phyloP scores from a whole-genome alignment of 2,797 vertebrate genomes.

The Etheostoma nigrum region DNA sequence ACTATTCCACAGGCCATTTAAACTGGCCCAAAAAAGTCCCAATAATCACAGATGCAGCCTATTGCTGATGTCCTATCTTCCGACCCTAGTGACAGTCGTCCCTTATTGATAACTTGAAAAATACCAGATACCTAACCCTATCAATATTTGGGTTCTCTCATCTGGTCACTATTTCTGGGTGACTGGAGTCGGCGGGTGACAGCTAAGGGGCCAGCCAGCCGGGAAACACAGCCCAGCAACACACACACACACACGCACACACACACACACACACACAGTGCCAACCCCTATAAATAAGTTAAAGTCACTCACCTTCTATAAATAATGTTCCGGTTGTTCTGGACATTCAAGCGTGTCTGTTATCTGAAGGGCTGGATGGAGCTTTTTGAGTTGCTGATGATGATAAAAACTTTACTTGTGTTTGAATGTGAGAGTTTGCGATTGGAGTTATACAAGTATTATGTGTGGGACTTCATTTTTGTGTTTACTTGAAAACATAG shows the following conservation, averaged over 20 bases:
- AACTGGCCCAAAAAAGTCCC: not conserved
- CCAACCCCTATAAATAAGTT: slow-evolving; percentile 75
- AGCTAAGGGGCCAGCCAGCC: slow-evolving; percentile 62
- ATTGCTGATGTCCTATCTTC: not conserved
- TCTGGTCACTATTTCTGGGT: slow-evolving; percentile 61
- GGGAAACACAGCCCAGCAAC: slow-evolving; percentile 50
- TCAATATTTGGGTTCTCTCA: slow-evolving; percentile 42
- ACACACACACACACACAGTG: slow-evolving; percentile 28
- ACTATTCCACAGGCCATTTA: not conserved
- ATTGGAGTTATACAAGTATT: slow-evolving; percentile 18
- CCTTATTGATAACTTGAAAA: slow-evolving; percentile 21
- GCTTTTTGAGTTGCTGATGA: slow-evolving; percentile 21
- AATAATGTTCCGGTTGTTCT: slow-evolving; percentile 67
- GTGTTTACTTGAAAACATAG: slow-evolving; percentile 18
- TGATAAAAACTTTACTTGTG: slow-evolving; percentile 1
- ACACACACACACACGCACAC: not conserved
- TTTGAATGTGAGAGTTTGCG: slow-evolving; percentile 13
- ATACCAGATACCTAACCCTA: not conserved
- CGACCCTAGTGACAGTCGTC: not conserved
- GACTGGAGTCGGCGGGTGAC: slow-evolving; percentile 64
- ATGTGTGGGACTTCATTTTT: slow-evolving; percentile 1
- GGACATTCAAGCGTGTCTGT: slow-evolving; percentile 30
- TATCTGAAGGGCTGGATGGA: slow-evolving; percentile 39
- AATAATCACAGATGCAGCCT: slow-evolving; percentile 1
- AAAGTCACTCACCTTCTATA: slow-evolving; percentile 68